These are phyloP conservation scores for Tragelaphus imberbis DNA, from an alignment of 2,113 vertebrate species.

Conservation along the genomic window DNA sequence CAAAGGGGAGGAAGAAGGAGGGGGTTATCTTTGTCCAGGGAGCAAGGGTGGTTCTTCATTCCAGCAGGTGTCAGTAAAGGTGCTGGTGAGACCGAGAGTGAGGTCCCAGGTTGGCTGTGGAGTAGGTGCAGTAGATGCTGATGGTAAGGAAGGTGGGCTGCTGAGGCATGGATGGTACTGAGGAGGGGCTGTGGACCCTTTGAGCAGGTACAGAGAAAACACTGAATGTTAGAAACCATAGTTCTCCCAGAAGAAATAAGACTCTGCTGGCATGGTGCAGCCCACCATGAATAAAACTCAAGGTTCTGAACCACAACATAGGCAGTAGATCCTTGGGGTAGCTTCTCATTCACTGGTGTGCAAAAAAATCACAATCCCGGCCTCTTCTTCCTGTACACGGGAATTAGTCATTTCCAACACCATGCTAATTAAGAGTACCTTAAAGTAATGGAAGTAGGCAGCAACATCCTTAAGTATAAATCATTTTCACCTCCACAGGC, in stretches of 20 bases:
- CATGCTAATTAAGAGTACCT: constrained; percentile 80
- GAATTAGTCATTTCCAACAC: constrained; percentile 72
- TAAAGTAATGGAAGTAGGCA: constrained; percentile 77
- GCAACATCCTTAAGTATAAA: constrained; percentile 82
- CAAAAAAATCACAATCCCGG: background rate
- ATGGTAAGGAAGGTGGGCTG: background rate
- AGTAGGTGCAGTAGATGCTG: fast-evolving
- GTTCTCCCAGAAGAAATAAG: background rate
- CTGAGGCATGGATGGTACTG: background rate
- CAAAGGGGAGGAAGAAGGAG: constrained; percentile 65
- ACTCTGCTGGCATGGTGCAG: background rate
- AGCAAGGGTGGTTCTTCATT: constrained; percentile 75
- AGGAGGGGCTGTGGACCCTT: background rate
- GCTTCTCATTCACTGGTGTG: background rate
- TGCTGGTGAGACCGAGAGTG: constrained; percentile 9
- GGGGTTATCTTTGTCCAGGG: constrained; percentile 52
- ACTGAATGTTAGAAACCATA: background rate
- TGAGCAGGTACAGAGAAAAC: background rate
- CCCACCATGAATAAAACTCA: background rate
- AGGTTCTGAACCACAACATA: background rate
- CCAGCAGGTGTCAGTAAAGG: constrained; percentile 84
- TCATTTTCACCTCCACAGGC: constrained; percentile 81
- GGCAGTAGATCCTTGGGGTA: background rate
- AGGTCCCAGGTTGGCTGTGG: fast-evolving
- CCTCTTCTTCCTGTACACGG: background rate